A percentile compares a stretch with the other conserved stretches of the same genome.
Conservation (phyloP, 1,140 invertebrate genomes). For the Solenopsis invicta region DNA sequence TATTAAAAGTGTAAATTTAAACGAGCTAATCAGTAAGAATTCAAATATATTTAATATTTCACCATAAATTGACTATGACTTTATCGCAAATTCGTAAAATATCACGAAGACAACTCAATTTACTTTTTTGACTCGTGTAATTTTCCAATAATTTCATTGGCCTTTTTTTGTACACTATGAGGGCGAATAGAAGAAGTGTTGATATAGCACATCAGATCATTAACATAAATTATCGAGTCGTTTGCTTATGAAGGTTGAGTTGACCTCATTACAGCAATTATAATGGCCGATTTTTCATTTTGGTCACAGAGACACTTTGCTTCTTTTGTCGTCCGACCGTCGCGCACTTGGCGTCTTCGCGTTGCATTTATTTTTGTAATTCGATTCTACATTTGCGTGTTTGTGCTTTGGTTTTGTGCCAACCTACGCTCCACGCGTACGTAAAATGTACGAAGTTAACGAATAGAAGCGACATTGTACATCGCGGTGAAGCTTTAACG, state of each 20-base stretch:
- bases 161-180: neutral
- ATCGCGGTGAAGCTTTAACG: neutral
- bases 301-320: neutral
- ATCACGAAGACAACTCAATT: neutral
- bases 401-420: conserved; percentile 20
- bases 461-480: conserved; percentile 18
- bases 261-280: conserved; percentile 22
- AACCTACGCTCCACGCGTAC: conserved; percentile 5
- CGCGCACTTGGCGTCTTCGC: neutral
- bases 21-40: neutral
- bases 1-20: neutral
- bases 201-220: neutral
- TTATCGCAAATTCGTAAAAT: neutral
- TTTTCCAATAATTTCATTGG: neutral
- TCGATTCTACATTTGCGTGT: conserved; percentile 22
- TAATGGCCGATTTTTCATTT: conserved; percentile 11
- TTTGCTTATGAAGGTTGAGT: conserved; percentile 8
- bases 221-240: neutral
- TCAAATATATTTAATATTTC: neutral
- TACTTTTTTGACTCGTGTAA: neutral
- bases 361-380: conserved; percentile 45
- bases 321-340: neutral
- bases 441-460: conserved; percentile 31
- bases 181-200: neutral
- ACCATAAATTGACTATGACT: neutral